Evolutionary conservation across 2,888 invertebrate species (phyloP), one percentile per base, ranked within the genome.

Genomic region (Cheilosia vulpina): DNA sequence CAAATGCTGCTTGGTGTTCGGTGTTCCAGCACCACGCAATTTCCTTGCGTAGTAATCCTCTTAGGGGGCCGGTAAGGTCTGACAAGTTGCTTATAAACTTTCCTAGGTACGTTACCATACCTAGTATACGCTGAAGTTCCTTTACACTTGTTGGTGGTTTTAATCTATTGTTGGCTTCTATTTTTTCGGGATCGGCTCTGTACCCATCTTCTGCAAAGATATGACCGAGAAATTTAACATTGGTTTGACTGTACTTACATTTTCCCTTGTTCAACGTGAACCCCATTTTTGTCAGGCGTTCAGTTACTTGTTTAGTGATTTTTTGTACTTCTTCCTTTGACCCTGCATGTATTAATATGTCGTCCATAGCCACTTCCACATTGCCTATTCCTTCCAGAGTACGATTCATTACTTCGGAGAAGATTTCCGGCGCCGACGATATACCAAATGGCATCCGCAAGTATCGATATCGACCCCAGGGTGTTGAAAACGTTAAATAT

Each of bases 301-400:
- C 47, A 27, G 24, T 24, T n/a, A 60, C 52, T 52, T 11, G 27
- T 38, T 47, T 60, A 52, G 52, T 52, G 38, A n/a, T 31, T 52
- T 9, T 38, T 66, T 53, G 15, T 41, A 66, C 21, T 21, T 52
- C 38, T 66, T 41, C 62, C 13, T 57, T 57, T 13, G 38, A 15
- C 34, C 47, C 53, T 13, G 87, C 88, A 60, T 87, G 83, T 50
- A 89, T 78, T 5, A 89, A 58, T 17, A 89, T 34, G 31, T 34
- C 31, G 9, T 34, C 31, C 31, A 34, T 34, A 9, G 31, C 31
- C 31, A 78, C 63, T 43, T 87, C 63, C n/a, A 87, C 77, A 45
- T 87, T 87, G 57, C 62, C 60, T 38, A 88, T 57, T 38, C 73
- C 78, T 60, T 72, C 65, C 31, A 87, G 58, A 17, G 84, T 24